Evolutionary conservation across 2,797 vertebrate species (phyloP).

Genomic region (Halcyon smyrnensis): DNA sequence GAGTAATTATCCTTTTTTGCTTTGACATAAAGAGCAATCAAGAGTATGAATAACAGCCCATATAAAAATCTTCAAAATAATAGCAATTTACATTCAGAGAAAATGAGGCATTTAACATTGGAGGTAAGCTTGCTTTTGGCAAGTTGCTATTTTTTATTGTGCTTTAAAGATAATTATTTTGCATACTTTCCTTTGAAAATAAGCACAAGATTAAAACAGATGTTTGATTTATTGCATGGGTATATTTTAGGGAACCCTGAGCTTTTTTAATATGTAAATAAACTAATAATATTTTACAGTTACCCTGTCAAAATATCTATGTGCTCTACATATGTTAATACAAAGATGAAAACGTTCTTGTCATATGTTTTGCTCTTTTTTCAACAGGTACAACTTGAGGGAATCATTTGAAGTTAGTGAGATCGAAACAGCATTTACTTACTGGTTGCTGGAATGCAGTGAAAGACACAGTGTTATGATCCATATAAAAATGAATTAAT

Average conservation of each 20-base stretch:
- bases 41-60: background rate
- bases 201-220: background rate
- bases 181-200: background rate
- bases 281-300: background rate
- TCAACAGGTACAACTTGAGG: rapidly evolving
- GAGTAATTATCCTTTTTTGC: background rate
- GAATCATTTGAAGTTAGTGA: background rate
- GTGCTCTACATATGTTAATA: background rate
- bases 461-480: background rate
- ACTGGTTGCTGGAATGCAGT: background rate
- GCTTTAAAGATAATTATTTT: background rate
- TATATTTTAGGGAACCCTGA: background rate
- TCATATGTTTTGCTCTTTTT: background rate
- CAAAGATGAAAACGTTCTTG: background rate
- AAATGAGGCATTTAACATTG: background rate
- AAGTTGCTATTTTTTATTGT: background rate
- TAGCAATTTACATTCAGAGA: background rate
- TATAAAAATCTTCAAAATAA: background rate
- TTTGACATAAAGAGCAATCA: background rate
- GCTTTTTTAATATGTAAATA: background rate
- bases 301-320: background rate
- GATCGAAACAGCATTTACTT: background rate
- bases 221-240: background rate
- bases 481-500: background rate
- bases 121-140: background rate